These are phyloP conservation scores for Meles meles DNA, from an alignment of 2,113 vertebrate genomes.

Conservation along the genomic window DNA sequence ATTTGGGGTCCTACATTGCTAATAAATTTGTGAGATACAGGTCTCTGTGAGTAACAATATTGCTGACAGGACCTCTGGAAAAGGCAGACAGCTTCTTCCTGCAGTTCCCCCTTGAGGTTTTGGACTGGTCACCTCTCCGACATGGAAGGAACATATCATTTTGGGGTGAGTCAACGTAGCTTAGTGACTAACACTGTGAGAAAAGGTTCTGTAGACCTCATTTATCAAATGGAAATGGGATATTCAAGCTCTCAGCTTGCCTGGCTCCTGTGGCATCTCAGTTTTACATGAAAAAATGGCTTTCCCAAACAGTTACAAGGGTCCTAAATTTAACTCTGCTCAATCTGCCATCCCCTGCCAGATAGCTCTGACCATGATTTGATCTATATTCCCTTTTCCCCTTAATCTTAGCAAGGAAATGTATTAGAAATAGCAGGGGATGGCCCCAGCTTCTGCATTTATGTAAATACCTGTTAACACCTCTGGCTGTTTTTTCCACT, in stretches of 20 bases:
- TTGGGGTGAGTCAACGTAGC: neutral
- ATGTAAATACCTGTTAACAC: neutral
- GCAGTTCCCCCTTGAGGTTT: neutral
- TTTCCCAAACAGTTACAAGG: neutral
- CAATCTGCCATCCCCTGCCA: neutral
- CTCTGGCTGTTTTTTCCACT: neutral
- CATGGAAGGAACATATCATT: neutral
- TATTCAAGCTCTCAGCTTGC: neutral
- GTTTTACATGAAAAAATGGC: neutral
- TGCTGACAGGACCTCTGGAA: neutral
- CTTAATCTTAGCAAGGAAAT: neutral
- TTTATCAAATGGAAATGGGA: neutral
- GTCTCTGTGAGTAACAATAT: neutral
- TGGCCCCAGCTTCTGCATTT: neutral
- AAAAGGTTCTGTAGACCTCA: neutral
- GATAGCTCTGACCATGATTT: neutral
- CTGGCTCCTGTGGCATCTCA: neutral
- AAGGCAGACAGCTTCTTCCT: neutral
- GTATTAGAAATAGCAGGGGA: neutral
- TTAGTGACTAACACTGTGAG: neutral
- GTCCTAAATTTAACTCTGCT: slow-evolving; percentile 29
- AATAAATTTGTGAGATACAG: neutral
- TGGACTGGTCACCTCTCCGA: neutral
- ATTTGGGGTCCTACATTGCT: neutral
- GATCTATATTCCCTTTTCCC: neutral